Percentiles rank a stretch among this genome's conserved stretches.
These are phyloP conservation scores for Cephus sareptanus DNA, from an alignment of 2,888 invertebrate species.

Conservation along the genomic window DNA sequence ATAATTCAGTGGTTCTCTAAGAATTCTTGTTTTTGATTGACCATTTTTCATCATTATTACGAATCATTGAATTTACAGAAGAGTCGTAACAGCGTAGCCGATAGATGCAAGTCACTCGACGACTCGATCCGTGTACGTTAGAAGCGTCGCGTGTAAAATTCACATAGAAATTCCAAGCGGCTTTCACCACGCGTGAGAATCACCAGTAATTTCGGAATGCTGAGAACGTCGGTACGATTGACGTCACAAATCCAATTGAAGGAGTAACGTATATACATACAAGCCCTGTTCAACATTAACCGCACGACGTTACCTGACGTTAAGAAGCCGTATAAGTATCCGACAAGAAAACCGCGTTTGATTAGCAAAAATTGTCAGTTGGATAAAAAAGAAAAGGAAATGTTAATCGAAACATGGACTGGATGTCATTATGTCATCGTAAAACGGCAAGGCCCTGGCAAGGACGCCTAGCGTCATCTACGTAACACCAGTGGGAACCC, in stretches of 20 bases:
- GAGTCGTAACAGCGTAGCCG: too few relatives aligned
- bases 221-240: background rate
- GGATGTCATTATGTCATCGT: conserved; percentile 15
- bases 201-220: background rate
- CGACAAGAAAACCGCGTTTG: background rate
- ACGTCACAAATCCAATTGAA: background rate
- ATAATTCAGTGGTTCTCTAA: background rate
- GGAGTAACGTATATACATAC: background rate
- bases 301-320: background rate
- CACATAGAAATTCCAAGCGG: background rate
- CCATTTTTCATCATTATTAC: background rate
- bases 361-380: background rate
- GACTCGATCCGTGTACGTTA: background rate
- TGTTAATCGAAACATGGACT: background rate
- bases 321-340: background rate
- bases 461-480: conserved; percentile 21
- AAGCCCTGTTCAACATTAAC: background rate
- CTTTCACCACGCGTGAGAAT: background rate
- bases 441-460: conserved; percentile 31
- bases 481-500: background rate
- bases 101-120: background rate
- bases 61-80: background rate
- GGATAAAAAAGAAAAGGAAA: background rate
- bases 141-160: background rate
- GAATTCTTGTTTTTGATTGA: background rate